These are phyloP conservation scores for Enteromius thamalakanensis DNA, from an alignment of 2,797 vertebrate species.

Conservation along the genomic window DNA sequence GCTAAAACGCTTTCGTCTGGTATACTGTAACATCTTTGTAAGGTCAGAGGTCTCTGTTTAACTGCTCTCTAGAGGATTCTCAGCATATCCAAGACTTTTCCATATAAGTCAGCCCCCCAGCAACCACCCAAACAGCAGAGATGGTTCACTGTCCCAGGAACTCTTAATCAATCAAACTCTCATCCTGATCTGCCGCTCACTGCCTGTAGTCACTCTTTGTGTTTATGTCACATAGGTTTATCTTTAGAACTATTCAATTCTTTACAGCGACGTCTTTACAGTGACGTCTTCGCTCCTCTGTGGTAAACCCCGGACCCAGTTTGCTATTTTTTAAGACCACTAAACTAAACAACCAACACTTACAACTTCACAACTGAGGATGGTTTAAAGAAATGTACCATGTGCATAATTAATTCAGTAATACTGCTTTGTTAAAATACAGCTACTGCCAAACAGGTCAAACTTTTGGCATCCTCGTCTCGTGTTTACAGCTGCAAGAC, in stretches of 20 bases:
- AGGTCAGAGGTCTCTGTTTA: constrained; percentile 59
- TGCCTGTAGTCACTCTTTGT: constrained; percentile 52
- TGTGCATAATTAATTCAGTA: neutral
- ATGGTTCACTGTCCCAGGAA: constrained; percentile 46
- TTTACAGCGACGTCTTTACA: neutral
- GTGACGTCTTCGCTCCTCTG: constrained; percentile 13
- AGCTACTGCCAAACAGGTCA: neutral
- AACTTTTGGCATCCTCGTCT: neutral
- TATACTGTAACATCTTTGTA: constrained; percentile 54
- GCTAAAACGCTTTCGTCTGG: constrained; percentile 55
- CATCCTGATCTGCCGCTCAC: constrained; percentile 12
- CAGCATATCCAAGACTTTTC: constrained; percentile 56
- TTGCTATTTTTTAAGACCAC: neutral
- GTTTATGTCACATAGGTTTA: constrained; percentile 59
- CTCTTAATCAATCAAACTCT: constrained; percentile 37
- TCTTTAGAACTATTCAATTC: constrained; percentile 18
- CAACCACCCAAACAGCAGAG: constrained; percentile 46
- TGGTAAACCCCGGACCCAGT: neutral
- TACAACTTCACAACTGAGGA: neutral
- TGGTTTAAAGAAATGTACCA: neutral
- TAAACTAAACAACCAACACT: neutral
- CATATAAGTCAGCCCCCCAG: constrained; percentile 34
- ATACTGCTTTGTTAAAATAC: constrained; percentile 3
- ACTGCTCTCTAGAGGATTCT: constrained; percentile 57
- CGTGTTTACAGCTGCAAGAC: neutral